Base-by-base conservation (phyloP, 1,140 invertebrate species). In the Ephestia elutella region DNA sequence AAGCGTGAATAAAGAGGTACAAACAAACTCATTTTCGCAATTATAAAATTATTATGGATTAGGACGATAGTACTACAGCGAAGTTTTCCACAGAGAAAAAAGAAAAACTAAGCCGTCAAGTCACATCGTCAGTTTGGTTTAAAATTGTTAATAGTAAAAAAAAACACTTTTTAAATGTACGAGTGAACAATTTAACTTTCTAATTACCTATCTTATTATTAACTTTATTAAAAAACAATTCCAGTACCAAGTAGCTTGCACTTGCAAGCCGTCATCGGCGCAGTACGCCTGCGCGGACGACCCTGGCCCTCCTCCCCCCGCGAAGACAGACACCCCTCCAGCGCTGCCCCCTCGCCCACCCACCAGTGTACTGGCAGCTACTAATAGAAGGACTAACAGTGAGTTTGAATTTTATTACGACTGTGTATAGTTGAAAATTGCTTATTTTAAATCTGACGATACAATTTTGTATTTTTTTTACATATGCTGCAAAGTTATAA, bases 211-310 rank as follows among this genome's bases (percentile, higher is more conserved):
- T n/a, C n/a, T n/a, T n/a, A n/a, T n/a, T n/a, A n/a, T n/a, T n/a
- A n/a, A n/a, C n/a, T n/a, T 13, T 4, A 10, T 25, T 53, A 28
- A 15, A 54, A 38, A 54, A 18, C 1, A 13, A 77, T 32, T 84
- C 3, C 79, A 89, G 87, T 88, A 89, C 55, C 87, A 89, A 76
- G 87, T 88, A 53, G 86, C 87, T 5, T 89, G 87, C 60, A 86
- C 81, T 20, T 89, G 87, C 66, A 85, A 85, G 64, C 83, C 75
- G 9, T 63, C 75, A 13, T 83, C 73, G 7, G 85, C 73, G 3
- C 85, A 88, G 61, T 89, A 89, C 66, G 85, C 87, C 15, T 75
- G 82, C 53, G 78, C 83, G 0, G 82, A 81, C 58, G 82, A 84
- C 15, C 84, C 86, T 0, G 80, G 80, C 0, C 77, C 84, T 18